A percentile compares a stretch with the other conserved stretches of the same genome.
Conservation (phyloP, 1,140 invertebrate species). For the Bombus pascuorum region DNA sequence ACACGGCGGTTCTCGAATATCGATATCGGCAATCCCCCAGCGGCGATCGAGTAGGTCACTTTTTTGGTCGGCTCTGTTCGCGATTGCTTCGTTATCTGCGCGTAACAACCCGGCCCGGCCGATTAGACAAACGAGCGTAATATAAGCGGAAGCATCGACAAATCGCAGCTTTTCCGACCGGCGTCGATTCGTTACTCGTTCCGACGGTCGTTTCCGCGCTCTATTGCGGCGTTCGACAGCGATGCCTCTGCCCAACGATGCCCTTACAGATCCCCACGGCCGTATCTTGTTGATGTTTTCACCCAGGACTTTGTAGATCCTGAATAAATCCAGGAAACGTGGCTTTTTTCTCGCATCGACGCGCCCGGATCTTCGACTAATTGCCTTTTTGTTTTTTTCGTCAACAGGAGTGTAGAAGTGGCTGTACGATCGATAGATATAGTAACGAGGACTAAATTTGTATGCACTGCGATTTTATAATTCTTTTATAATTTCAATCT, state of each 20-base stretch:
- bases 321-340: background rate
- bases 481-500: background rate
- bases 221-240: background rate
- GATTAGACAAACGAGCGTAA: conserved; percentile 45
- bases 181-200: background rate
- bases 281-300: background rate
- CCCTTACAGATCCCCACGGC: background rate
- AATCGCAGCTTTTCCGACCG: conserved; percentile 19
- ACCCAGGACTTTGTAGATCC: background rate
- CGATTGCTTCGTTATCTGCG: conserved; percentile 37
- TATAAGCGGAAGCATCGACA: conserved; percentile 22
- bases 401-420: background rate
- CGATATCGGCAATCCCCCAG: background rate
- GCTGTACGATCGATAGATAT: background rate
- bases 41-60: conserved; percentile 1
- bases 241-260: background rate
- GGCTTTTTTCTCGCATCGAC: background rate
- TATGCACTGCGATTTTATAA: background rate
- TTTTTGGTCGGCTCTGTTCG: conserved; percentile 9
- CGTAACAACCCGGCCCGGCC: background rate
- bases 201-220: background rate
- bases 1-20: background rate
- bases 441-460: background rate
- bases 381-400: too few relatives aligned
- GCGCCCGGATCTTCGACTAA: background rate